These are phyloP conservation scores for Drosophila ohnishii DNA, from an alignment of 1,140 invertebrate species.

Conservation along the genomic window DNA sequence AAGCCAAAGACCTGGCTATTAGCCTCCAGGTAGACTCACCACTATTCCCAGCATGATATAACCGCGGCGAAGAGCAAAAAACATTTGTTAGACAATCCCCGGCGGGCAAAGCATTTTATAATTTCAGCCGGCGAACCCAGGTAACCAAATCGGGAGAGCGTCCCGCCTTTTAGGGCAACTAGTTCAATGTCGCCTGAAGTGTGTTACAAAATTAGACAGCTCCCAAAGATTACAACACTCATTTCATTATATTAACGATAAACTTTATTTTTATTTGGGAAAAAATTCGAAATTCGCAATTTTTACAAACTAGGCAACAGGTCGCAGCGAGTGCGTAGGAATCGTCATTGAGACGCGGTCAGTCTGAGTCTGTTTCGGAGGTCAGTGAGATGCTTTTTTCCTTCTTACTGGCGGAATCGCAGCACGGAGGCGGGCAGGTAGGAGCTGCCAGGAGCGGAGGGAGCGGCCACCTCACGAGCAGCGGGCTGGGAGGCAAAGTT, in stretches of 20 bases:
- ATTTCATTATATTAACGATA: slow-evolving; percentile 38
- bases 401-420: slow-evolving; percentile 52
- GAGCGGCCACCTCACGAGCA: slow-evolving; percentile 34
- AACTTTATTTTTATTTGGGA: slow-evolving; percentile 29
- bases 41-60: slow-evolving; percentile 63
- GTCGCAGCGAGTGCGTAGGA: slow-evolving; percentile 58
- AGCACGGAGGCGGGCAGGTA: slow-evolving; percentile 62
- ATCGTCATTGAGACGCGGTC: slow-evolving; percentile 39
- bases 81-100: slow-evolving; percentile 36
- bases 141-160: slow-evolving; percentile 40
- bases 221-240: slow-evolving; percentile 22
- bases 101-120: slow-evolving; percentile 59
- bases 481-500: slow-evolving; percentile 74
- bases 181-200: slow-evolving; percentile 53
- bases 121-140: slow-evolving; percentile 22
- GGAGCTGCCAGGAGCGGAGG: slow-evolving; percentile 39
- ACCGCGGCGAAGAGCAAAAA: slow-evolving; percentile 30
- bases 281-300: slow-evolving; percentile 45
- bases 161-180: slow-evolving; percentile 57
- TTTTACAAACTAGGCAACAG: slow-evolving; percentile 45
- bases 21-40: slow-evolving; percentile 39
- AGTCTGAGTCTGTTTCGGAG: slow-evolving; percentile 34
- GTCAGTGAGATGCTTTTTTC: background rate
- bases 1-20: background rate
- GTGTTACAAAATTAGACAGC: slow-evolving; percentile 38